Evolutionary conservation across 2,888 invertebrate species (phyloP), one percentile per base, ranked within the genome.

Genomic region (Chrysolina haemoptera): DNA sequence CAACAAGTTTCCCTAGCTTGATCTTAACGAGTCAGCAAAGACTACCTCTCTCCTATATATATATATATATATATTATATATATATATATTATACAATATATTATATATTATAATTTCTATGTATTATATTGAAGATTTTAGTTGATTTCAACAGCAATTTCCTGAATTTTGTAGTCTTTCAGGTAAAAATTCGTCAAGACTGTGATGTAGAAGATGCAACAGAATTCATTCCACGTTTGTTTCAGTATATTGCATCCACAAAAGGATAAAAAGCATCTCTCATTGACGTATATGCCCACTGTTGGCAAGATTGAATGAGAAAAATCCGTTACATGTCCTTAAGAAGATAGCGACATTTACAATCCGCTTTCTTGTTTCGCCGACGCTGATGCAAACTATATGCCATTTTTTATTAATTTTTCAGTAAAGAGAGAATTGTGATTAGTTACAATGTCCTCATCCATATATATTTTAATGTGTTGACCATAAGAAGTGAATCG

Each of bases 341-440:
- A 53, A 53, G 48, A 53, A 53, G 20, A 53, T 20, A 10, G 18
- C 12, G 53, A 20, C 53, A 22, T 53, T 43, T 18, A 20, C 53
- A 53, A 53, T 18, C 53, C 10, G 53, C 53, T 53, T 53, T 53
- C 53, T 53, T 53, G 53, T 53, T 53, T 53, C 4, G 53, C 53
- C 53, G 53, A 53, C 53, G 18, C 35, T 53, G 43, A 43, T 53
- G 20, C 53, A 53, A 53, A 53, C 53, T 53, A 5, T 12, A 12
- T 3, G n/a, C 10, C 53, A 53, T 53, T 53, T 53, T 53, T 20
- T 53, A 53, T 20, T 53, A 53, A 53, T 53, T 53, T 53, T 22
- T 18, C 20, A 53, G 18, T 53, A 20, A 12, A 53, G 12, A 20
- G 53, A 20, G 53, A 53, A 53, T 53, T 53, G 53, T 53, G 53